Evolutionary conservation across 2,113 vertebrate species (phyloP), one percentile per base, ranked within the genome.

Genomic region (Aldabrachelys gigantea): DNA sequence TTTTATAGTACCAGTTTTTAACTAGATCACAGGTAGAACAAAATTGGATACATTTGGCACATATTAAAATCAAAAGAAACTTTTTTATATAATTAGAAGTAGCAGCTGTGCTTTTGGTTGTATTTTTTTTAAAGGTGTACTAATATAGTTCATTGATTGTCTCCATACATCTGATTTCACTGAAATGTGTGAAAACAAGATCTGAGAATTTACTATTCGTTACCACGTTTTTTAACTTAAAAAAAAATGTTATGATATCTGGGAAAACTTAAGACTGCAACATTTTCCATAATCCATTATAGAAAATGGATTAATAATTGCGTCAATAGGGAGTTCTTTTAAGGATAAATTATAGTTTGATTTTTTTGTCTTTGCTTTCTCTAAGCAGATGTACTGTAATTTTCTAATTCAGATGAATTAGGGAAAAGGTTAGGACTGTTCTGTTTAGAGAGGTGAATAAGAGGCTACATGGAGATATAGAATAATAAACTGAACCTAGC

Each of bases 361-460:
- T 79, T 79, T 29, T 41, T 24, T 80, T 31, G n/a, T 49, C 44
- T 29, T 49, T 80, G 47, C 24, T 50, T 80, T 80, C 44, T 80
- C 44, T 31, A 49, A 49, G 49, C 5, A 80, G 57, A 31, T 4
- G 5, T 4, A 0, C 1, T 3, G 1, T 4, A 0, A 47, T 7
- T 85, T 82, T 9, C 5, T 38, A 17, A 5, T 25, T 5, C 2
- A 1, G 80, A 0, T 0, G 2, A 5, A 62, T 80, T 57, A 12
- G 69, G 65, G 83, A 11, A 50, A 90, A 49, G 56, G 56, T 56
- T 35, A 38, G 24, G 1, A 35, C 81, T 54, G 27, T 17, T 47
- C 47, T 65, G 49, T 53, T 44, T 31, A 84, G 62, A 81, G 83
- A 27, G 49, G 6, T 17, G 0, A 44, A 5, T 89, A 25, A 75